Evolutionary conservation across 2,888 invertebrate genomes (phyloP), one percentile per base, ranked within the genome.

Genomic region (Fissipunctia ypsillon): DNA sequence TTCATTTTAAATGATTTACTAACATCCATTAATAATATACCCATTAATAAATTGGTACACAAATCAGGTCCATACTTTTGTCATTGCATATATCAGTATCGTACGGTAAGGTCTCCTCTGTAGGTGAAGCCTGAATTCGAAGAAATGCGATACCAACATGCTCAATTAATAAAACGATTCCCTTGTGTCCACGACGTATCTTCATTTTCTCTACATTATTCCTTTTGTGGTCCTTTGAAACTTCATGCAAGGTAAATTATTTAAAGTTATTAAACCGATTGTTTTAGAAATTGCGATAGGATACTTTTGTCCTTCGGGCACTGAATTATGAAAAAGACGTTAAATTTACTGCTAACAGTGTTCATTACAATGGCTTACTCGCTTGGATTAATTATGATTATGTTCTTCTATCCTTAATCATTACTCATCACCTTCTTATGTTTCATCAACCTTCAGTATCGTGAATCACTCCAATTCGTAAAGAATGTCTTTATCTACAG

Each of bases 61-160:
- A 59, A 64, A 76, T 71, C 88, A 81, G 88, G 84, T 93, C 92
- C 92, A 91, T 88, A 90, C 80, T 88, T 88, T 73, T 87, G 74
- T 81, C 74, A 80, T 77, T 84, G 84, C 65, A 64, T 78, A 64
- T 78, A 76, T 69, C 78, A 41, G 73, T 85, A 84, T 77, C 76
- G 79, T 81, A 81, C 81, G 71, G 70, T 76, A 87, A 77, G 81
- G 78, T 68, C 83, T 86, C 84, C 85, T 83, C 78, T 83, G 86
- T 84, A 88, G 83, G 83, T 86, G 88, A 85, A 88, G 84, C 87
- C 89, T 86, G 85, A 90, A 90, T 93, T 92, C 92, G 84, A 74
- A 89, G 93, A 93, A 93, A 91, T 86, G 87, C 88, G 91, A 93
- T 91, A 90, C 88, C 78, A 87, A 88, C 86, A 85, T 84, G 83